These are phyloP conservation scores for Diplodus puntazzo DNA, from an alignment of 2,797 vertebrate species.

Conservation along the genomic window DNA sequence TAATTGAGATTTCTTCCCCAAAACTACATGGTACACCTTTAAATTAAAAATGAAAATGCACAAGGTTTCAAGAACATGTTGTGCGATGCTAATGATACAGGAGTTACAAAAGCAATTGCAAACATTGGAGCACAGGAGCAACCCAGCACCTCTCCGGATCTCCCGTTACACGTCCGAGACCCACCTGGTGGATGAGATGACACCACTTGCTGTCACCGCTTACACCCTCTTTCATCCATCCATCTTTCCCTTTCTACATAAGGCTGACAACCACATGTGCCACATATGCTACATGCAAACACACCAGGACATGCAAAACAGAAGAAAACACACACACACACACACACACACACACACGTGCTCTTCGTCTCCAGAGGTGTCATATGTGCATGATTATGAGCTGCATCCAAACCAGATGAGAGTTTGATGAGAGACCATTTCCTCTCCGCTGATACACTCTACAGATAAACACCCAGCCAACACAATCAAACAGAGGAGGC, in stretches of 20 bases:
- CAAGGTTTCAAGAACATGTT: not conserved
- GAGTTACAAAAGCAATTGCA: conserved; percentile 43
- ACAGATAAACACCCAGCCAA: conserved; percentile 35
- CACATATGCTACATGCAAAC: not conserved
- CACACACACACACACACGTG: not conserved
- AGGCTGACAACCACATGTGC: conserved; percentile 15
- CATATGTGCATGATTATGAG: conserved; percentile 38
- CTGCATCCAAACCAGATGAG: conserved; percentile 50
- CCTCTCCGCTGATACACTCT: conserved; percentile 21
- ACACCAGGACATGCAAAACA: conserved; percentile 15
- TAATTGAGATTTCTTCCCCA: not conserved
- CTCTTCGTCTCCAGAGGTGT: conserved; percentile 38
- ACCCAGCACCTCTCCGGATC: conserved; percentile 45
- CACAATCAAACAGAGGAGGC: conserved; percentile 21
- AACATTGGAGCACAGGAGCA: conserved; percentile 38
- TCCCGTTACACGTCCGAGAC: conserved; percentile 57
- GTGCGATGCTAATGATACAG: conserved; percentile 29
- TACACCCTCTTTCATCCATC: conserved; percentile 10
- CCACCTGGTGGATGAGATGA: conserved; percentile 64
- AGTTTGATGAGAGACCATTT: conserved; percentile 20
- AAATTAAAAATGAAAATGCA: too few species aligned
- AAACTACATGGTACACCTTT: not conserved
- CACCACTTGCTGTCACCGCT: conserved; percentile 25
- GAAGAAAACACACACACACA: not conserved
- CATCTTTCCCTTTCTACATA: conserved; percentile 15